Conservation (phyloP, 2,797 vertebrate genomes). For the Acanthis flammea region DNA sequence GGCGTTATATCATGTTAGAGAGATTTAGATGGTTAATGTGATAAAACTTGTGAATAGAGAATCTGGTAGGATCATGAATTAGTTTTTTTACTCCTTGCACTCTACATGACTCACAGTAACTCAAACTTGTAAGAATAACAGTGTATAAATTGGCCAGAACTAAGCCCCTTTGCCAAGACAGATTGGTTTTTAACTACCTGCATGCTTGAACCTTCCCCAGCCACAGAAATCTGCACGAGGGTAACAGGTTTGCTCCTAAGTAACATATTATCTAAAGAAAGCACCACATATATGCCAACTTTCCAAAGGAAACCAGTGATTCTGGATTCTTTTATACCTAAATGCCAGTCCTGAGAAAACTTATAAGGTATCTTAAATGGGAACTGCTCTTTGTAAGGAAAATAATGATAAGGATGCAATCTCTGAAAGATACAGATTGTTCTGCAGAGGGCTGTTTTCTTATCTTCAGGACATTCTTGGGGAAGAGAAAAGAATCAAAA, state of each 20-base stretch:
- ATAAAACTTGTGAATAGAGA: constrained; percentile 23
- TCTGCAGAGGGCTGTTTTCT: neutral
- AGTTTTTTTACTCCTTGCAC: constrained; percentile 32
- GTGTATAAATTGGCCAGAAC: constrained; percentile 11
- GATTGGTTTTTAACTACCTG: constrained; percentile 21
- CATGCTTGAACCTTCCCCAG: neutral
- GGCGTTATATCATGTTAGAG: constrained; percentile 46
- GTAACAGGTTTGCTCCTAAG: neutral
- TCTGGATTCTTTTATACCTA: neutral
- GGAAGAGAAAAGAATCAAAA: constrained; percentile 29
- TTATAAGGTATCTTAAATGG: neutral
- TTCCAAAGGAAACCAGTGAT: neutral
- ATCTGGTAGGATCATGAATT: constrained; percentile 19
- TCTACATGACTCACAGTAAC: constrained; percentile 33
- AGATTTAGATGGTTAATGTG: constrained; percentile 46
- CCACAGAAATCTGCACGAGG: neutral
- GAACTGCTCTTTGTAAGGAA: constrained; percentile 9
- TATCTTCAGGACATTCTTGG: constrained; percentile 32
- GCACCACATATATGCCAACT: neutral
- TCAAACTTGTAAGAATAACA: constrained; percentile 44
- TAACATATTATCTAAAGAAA: neutral
- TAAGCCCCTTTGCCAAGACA: neutral
- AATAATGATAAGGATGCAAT: constrained; percentile 18
- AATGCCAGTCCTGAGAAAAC: neutral
- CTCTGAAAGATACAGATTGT: constrained; percentile 5